Conservation (phyloP, 2,888 invertebrate genomes). For the Cephus pygmeus region DNA sequence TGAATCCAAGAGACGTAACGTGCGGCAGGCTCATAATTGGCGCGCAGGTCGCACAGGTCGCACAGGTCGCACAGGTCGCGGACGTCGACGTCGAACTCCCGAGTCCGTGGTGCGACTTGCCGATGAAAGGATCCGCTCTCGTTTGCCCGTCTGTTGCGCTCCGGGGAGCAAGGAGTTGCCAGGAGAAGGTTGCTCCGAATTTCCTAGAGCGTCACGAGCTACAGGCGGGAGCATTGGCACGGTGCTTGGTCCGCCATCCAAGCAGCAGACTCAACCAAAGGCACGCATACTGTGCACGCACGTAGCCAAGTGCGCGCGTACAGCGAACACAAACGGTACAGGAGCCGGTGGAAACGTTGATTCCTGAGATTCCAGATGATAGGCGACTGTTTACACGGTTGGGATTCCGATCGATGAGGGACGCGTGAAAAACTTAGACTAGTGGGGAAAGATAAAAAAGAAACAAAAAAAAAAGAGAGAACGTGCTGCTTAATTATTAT, state of each 20-base stretch:
- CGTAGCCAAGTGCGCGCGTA: neutral
- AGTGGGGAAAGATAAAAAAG: neutral
- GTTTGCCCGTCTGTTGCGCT: neutral
- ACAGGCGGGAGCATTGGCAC: neutral
- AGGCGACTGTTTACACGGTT: neutral
- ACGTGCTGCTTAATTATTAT: neutral
- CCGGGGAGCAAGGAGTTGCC: neutral
- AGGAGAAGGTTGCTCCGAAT: neutral
- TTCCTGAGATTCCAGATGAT: neutral
- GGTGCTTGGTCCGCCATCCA: neutral
- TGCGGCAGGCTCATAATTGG: neutral
- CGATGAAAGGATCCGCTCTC: neutral
- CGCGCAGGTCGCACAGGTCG: neutral
- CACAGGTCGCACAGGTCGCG: no score
- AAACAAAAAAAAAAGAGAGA: no score
- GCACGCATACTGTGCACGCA: neutral
- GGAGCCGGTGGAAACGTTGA: neutral
- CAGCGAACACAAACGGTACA: neutral
- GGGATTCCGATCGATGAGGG: neutral
- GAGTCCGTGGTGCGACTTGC: neutral
- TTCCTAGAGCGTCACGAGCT: neutral
- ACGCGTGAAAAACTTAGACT: neutral
- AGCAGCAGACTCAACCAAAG: neutral
- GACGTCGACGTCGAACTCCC: neutral
- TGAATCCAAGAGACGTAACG: neutral